Evolutionary conservation across 1,140 invertebrate genomes (phyloP).

Genomic region (Neocloeon triangulifer): DNA sequence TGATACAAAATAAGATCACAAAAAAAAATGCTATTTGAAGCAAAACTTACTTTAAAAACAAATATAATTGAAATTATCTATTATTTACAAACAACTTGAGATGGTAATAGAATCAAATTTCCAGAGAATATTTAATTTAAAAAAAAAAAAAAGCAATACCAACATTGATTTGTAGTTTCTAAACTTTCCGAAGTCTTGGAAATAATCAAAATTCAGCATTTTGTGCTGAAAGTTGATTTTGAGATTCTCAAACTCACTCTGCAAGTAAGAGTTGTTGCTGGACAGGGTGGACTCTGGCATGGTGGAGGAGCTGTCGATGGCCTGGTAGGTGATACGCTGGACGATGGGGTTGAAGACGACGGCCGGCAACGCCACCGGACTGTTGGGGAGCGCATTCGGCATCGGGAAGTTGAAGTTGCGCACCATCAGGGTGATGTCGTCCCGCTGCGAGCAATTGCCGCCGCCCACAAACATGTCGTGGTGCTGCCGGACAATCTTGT

Average conservation of each 20-base stretch:
- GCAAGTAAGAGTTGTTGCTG: constrained; percentile 8
- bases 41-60: too few relatives aligned
- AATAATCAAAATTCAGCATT: constrained; percentile 13
- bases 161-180: too few relatives aligned
- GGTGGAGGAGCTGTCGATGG: neutral
- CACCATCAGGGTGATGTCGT: constrained; percentile 66
- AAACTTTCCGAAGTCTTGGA: constrained; percentile 21
- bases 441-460: constrained; percentile 25
- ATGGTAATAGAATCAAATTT: too few relatives aligned
- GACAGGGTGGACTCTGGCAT: constrained; percentile 5
- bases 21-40: too few relatives aligned
- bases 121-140: too few relatives aligned
- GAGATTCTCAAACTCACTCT: constrained; percentile 7
- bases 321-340: neutral
- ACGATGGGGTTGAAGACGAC: neutral
- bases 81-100: too few relatives aligned
- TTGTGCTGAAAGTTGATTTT: constrained; percentile 6
- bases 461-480: constrained; percentile 38
- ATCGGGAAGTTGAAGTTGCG: constrained; percentile 68
- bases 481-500: constrained; percentile 64
- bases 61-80: too few relatives aligned
- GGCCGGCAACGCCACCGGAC: neutral
- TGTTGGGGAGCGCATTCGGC: constrained; percentile 25
- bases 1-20: too few relatives aligned
- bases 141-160: neutral